A percentile compares a stretch with the other conserved stretches of the same genome.
These are phyloP conservation scores for Rhagologus leucostigma DNA, from an alignment of 2,113 vertebrate genomes.

Conservation along the genomic window DNA sequence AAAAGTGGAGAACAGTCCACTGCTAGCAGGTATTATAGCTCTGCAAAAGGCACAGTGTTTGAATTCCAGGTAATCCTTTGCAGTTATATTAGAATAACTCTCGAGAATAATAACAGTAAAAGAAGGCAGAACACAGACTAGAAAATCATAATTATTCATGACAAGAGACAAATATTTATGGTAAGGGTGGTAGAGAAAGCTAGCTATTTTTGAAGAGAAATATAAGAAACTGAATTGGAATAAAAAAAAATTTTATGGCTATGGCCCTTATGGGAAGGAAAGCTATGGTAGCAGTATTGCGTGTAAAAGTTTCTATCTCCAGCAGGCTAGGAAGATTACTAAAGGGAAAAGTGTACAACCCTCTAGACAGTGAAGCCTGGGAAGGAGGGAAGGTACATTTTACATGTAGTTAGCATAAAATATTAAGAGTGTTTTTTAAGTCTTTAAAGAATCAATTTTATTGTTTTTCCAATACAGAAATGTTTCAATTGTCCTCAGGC, in stretches of 20 bases:
- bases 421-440: background rate
- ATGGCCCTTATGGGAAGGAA: background rate
- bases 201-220: background rate
- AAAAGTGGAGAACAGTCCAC: background rate
- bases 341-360: background rate
- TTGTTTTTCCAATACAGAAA: background rate
- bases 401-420: background rate
- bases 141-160: background rate
- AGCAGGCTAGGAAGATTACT: background rate
- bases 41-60: background rate
- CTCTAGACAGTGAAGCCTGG: background rate
- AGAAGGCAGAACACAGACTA: background rate
- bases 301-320: background rate
- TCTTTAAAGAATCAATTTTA: background rate
- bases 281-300: background rate
- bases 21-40: background rate
- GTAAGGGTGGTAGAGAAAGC: background rate
- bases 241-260: background rate
- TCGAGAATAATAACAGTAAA: background rate
- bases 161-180: background rate
- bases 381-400: background rate
- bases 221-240: background rate
- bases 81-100: background rate
- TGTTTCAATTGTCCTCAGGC: background rate
- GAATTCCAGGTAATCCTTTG: background rate